Base-by-base conservation (phyloP, 1,140 invertebrate species). In the Saxidomus purpurata region DNA sequence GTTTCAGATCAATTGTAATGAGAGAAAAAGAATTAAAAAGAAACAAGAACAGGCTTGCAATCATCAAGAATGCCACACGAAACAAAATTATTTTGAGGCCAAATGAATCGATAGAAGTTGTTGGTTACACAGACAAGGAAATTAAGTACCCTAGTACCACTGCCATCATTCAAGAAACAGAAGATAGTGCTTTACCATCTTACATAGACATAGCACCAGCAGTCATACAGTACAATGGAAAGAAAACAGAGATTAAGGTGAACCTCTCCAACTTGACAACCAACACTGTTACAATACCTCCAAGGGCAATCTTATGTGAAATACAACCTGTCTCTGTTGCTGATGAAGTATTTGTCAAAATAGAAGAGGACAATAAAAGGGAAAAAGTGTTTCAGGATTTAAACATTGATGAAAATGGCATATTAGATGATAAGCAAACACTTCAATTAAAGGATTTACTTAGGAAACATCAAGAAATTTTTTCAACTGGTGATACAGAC, bases 121-220 rank as follows among this genome's bases (percentile, higher is more conserved):
- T 84, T 34, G 89, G 85, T 19, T 91, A 81, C 25, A 38, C 87
- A 1, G 69, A 88, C 71, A 77, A 49, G 38, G 74, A 77, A 47
- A 82, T 47, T 13, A 49, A 77, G 11, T 77, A 77, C 15, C 36
- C 28, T 43, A 43, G 9, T 49, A 77, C 43, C 3, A 77, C 74
- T 40, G 43, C 36, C 31, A 25, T 43, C 17, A 17, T 77, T 43
- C 74, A 77, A 4, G 36, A 31, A 77, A 40, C 36, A 28, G 13
- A 40, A 13, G 22, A 43, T 43, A 25, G n/a, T 49, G 19, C 8
- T 2, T 9, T 49, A 49, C 13, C 74, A 47, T 19, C 17, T 11
- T 22, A 4, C 31, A 49, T 77, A 40, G 43, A 77, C n/a, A 77
- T 77, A 6, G 31, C 74, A 83, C 55, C 59, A 87, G n/a, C 84